Evolutionary conservation across 2,888 invertebrate genomes (phyloP), one percentile per base, ranked within the genome.

Genomic region (Autographa gamma): DNA sequence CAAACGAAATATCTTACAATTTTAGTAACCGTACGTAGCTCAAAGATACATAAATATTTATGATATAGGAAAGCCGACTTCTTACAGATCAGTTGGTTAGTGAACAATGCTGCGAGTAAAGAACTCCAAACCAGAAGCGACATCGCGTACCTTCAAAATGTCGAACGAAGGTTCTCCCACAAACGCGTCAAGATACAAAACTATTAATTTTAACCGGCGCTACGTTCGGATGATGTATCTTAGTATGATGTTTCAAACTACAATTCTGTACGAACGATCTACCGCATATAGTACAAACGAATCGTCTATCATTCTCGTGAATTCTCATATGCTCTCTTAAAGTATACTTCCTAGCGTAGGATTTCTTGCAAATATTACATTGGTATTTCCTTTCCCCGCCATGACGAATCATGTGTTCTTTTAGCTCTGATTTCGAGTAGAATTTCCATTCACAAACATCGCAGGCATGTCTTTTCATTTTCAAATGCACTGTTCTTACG

Each of bases 401-500:
- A 56, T 96, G 96, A 11, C 93, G 91, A 0, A 96, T 80, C 95
- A 96, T 96, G 59, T 96, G 96, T 16, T 95, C 94, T 52, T 95
- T 96, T n/a, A 96, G 87, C 66, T 96, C 96, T 0, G 95, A 95
- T 38, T 94, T 95, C 0, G 96, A 95, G 76, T 96, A 96, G 80
- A 96, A 96, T 66, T 94, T 93, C 91, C 96, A 96, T 13, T 96
- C 96, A 60, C 96, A 96, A 0, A 95, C 86, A 14, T 93, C 90
- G 66, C 96, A 96, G 0, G 93, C 85, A 58, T 93, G 93, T 6
- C 95, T 77, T 71, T 95, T 95, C 64, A 92, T 78, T 71, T 95
- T 96, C 19, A 96, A 89, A 85, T 96, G 96, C 0, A 96, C 92
- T 0, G 92, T 90, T 9, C 89, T 85, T 0, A 93, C 81, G 64